Conservation (phyloP, 2,888 invertebrate genomes). For the Drosophila pegasa region DNA sequence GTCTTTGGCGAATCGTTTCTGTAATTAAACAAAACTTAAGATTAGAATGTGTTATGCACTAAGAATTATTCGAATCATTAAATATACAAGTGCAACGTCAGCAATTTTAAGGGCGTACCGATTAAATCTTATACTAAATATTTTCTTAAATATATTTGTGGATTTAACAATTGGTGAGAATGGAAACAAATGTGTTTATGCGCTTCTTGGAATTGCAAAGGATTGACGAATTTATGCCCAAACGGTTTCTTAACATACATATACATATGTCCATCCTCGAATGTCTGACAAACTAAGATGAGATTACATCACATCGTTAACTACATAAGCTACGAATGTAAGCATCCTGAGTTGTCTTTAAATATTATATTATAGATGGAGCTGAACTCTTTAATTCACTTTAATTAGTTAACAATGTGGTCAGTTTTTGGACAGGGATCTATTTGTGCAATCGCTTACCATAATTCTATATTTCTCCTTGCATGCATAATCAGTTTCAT, state of each 20-base stretch:
- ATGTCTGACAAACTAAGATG: constrained; percentile 5
- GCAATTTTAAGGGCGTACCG: not conserved
- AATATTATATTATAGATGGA: not conserved
- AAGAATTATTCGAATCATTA: constrained; percentile 9
- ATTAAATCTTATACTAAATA: not conserved
- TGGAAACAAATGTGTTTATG: not conserved
- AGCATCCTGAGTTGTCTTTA: not conserved
- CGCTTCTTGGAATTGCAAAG: not conserved
- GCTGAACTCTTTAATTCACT: not conserved
- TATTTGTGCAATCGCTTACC: constrained; percentile 85
- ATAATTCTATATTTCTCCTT: constrained; percentile 92
- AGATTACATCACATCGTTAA: not conserved
- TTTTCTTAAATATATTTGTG: constrained; percentile 4
- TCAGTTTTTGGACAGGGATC: not conserved
- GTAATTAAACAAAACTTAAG: constrained; percentile 81
- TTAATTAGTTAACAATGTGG: constrained; percentile 17
- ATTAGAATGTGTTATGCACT: constrained; percentile 47
- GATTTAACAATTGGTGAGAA: constrained; percentile 2
- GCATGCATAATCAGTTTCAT: constrained; percentile 92
- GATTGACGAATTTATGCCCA: not conserved
- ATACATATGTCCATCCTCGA: not conserved
- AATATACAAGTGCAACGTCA: constrained; percentile 13
- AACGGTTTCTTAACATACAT: not conserved
- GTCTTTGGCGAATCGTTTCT: constrained; percentile 86
- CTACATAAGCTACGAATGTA: not conserved